These are phyloP conservation scores for Thaumatotibia leucotreta DNA, from an alignment of 1,140 invertebrate genomes.

Conservation along the genomic window DNA sequence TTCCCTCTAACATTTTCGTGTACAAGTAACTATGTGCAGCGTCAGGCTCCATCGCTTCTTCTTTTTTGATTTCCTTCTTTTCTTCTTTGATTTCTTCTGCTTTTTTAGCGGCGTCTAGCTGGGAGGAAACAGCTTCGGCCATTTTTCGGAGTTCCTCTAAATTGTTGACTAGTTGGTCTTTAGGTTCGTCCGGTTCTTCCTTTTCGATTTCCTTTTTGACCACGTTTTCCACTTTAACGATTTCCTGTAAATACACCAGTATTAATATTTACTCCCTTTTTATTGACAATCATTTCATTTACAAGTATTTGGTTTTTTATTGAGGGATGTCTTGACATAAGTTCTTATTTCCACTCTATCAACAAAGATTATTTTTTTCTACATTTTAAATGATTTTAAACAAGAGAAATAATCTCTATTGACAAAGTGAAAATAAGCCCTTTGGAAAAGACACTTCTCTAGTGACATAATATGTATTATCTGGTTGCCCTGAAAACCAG, in stretches of 20 bases:
- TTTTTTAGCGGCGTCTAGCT: slow-evolving; percentile 68
- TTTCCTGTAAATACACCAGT: slow-evolving; percentile 29
- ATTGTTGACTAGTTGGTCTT: slow-evolving; percentile 68
- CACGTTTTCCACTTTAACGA: slow-evolving; percentile 60
- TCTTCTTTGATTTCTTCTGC: slow-evolving; percentile 75
- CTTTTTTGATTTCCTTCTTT: slow-evolving; percentile 68
- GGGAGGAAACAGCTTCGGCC: slow-evolving; percentile 76
- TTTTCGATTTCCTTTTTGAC: slow-evolving; percentile 46
- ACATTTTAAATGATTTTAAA: too few relatives aligned
- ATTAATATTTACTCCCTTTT: too few relatives aligned
- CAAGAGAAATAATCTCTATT: too few relatives aligned
- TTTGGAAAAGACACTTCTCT: too few relatives aligned
- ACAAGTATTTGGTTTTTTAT: too few relatives aligned
- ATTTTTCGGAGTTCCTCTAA: slow-evolving; percentile 76
- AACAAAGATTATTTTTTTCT: too few relatives aligned
- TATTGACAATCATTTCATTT: too few relatives aligned
- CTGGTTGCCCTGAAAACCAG: too few relatives aligned
- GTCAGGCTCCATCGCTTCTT: slow-evolving; percentile 68
- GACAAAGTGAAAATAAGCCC: too few relatives aligned
- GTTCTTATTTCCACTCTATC: too few relatives aligned
- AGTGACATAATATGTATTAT: too few relatives aligned
- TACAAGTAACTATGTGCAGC: slow-evolving; percentile 53
- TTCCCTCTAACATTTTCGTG: slow-evolving; percentile 66
- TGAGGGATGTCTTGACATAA: too few relatives aligned
- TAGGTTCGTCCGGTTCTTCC: slow-evolving; percentile 48